Evolutionary conservation across 2,888 invertebrate species (phyloP), one percentile per base, ranked within the genome.

Genomic region (Hedya salicella): DNA sequence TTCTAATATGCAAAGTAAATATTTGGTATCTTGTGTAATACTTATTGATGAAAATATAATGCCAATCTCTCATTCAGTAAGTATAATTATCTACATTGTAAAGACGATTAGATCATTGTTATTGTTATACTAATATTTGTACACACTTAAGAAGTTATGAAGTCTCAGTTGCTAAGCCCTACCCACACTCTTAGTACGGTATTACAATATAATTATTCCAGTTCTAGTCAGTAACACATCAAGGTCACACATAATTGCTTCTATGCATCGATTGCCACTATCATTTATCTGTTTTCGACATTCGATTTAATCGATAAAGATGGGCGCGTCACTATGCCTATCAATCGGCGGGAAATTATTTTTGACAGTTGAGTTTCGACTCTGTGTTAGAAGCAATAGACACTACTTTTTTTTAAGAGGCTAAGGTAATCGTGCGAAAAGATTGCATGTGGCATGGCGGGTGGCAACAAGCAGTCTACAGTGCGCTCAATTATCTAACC

Each of bases 381-480:
- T 59, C 52, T 65, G 44, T 52, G 16, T 2, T 2, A 11, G 25
- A 14, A 9, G 25, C n/a, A 53, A 60, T 65, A 60, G 46, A 48
- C 57, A 16, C n/a, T 21, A 53, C 4, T 13, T 32, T 49, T 70
- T 68, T 68, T 68, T 65, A 71, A 70, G 72, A 68, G 69, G 61
- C 68, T 72, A 72, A 73, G 68, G 66, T 72, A 69, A n/a, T n/a
- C 53, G 69, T 61, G 54, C 49, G 13, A 8, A 32, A 16, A 17
- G 5, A 21, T 14, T 44, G 63, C 39, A 13, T 30, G 42, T 44
- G 40, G 9, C 75, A 9, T 50, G 14, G 49, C 75, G 81, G 81
- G 67, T 85, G 83, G 84, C 83, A 85, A 85, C 85, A 83, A 71
- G 82, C 85, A 71, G 86, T 83, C 81, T 82, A 78, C 46, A 78